Percentiles rank a stretch among this genome's conserved stretches.
Conservation (phyloP, 2,113 vertebrate species). For the Brachypteracias leptosomus region DNA sequence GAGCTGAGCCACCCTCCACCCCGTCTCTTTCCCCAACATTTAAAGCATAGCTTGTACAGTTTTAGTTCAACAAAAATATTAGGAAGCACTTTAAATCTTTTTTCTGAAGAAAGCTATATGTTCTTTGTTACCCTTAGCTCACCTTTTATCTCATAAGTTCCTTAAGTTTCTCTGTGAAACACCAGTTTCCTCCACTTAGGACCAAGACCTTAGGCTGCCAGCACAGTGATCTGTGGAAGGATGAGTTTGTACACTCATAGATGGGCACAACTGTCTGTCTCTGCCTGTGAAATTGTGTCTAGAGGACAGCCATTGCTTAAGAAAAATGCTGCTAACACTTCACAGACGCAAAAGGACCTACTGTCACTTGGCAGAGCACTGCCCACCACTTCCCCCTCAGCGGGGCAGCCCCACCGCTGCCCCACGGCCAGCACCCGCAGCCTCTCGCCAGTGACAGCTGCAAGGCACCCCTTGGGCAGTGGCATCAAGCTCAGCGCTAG, state of each 20-base stretch:
- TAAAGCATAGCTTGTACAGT: not conserved
- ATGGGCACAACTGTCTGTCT: not conserved
- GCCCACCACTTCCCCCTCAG: not conserved
- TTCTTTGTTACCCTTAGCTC: not conserved
- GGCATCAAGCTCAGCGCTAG: not conserved
- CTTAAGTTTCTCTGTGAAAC: not conserved
- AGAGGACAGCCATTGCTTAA: not conserved
- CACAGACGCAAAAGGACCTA: not conserved
- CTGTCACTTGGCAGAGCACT: rapidly evolving
- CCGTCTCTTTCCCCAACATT: not conserved
- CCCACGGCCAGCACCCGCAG: not conserved
- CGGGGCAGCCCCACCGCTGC: not conserved
- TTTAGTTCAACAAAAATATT: not conserved
- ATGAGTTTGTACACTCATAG: rapidly evolving
- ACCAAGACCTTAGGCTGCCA: rapidly evolving
- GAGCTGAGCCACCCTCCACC: not conserved
- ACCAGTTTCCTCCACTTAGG: rapidly evolving
- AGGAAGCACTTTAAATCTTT: not conserved
- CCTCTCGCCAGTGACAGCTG: not conserved
- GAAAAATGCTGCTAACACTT: not conserved
- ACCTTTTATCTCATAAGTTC: not conserved
- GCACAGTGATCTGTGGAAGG: rapidly evolving
- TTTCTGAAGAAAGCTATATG: not conserved
- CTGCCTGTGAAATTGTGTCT: not conserved
- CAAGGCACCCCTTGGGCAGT: not conserved